Evolutionary conservation across 23 tunicate genomes (phyloP).

Genomic region (Halocynthia roretzi): DNA sequence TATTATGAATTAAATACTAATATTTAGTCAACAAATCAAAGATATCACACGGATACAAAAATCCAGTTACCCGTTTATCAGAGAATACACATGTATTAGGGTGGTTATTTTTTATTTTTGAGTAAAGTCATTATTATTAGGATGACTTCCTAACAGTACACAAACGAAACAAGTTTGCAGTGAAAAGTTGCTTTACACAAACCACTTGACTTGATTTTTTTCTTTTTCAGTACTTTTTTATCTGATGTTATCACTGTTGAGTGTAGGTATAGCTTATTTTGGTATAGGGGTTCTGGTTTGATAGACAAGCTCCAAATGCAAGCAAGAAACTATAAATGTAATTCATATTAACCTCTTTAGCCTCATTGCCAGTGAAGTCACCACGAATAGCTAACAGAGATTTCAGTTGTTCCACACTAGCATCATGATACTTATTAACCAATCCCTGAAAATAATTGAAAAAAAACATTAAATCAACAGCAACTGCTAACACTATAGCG

Average conservation of each 20-base stretch:
- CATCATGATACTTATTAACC: conserved; percentile 76
- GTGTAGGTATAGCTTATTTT: no score
- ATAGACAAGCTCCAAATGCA: neutral
- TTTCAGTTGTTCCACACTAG: conserved; percentile 64
- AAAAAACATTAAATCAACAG: neutral
- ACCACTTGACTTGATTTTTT: no score
- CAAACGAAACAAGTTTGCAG: neutral
- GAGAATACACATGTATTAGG: no score
- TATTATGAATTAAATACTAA: no score
- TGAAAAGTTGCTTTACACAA: neutral
- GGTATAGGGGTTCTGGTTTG: no score
- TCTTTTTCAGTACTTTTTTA: no score
- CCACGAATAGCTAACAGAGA: conserved; percentile 80
- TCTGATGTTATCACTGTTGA: no score
- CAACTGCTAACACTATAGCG: neutral
- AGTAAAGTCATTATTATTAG: no score
- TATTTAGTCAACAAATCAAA: no score
- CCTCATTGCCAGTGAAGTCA: conserved; percentile 66
- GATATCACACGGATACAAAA: no score
- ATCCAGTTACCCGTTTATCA: no score
- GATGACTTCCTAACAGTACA: neutral
- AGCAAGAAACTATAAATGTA: neutral
- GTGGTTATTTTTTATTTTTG: no score
- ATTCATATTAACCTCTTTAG: conserved; percentile 50
- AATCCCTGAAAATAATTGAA: conserved; percentile 39